phyloP scores from a whole-genome alignment of 2,113 vertebrate genomes.

The Rhizomys pruinosus region DNA sequence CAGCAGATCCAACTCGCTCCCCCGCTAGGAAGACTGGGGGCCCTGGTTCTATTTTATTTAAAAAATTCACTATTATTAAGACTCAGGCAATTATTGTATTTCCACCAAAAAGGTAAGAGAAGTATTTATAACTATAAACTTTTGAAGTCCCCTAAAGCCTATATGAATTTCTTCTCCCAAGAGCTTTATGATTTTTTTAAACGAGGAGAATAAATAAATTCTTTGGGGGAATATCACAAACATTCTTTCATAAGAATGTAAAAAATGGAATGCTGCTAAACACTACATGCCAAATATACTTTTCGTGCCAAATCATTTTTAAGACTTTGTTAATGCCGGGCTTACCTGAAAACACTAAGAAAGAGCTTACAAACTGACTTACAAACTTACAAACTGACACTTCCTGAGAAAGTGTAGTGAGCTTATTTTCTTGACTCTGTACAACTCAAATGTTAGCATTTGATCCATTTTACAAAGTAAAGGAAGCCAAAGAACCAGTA shows the following conservation, averaged over 20 bases:
- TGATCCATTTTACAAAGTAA: constrained; percentile 44
- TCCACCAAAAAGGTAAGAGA: constrained; percentile 52
- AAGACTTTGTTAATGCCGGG: constrained; percentile 39
- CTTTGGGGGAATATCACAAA: constrained; percentile 73
- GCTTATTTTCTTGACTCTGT: constrained; percentile 33
- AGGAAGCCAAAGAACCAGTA: not conserved
- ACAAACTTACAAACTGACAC: not conserved
- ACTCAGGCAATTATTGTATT: not conserved
- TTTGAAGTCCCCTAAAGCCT: constrained; percentile 51
- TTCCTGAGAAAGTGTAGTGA: not conserved
- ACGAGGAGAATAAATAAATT: constrained; percentile 64
- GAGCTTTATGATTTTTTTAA: constrained; percentile 58
- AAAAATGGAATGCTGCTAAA: constrained; percentile 78
- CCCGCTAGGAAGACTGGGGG: constrained; percentile 91
- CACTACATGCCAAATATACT: constrained; percentile 66
- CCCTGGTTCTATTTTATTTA: constrained; percentile 86
- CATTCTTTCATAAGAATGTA: constrained; percentile 81
- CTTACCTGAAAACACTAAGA: constrained; percentile 50
- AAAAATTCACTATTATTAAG: constrained; percentile 35
- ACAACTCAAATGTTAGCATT: constrained; percentile 33
- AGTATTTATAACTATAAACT: constrained; percentile 9
- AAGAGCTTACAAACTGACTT: not conserved
- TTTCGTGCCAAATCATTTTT: constrained; percentile 67
- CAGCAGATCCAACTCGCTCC: constrained; percentile 95
- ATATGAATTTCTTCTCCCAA: constrained; percentile 56